A percentile compares a stretch with the other conserved stretches of the same genome.
Conservation (phyloP, 2,113 vertebrate species). For the Tinamus guttatus region DNA sequence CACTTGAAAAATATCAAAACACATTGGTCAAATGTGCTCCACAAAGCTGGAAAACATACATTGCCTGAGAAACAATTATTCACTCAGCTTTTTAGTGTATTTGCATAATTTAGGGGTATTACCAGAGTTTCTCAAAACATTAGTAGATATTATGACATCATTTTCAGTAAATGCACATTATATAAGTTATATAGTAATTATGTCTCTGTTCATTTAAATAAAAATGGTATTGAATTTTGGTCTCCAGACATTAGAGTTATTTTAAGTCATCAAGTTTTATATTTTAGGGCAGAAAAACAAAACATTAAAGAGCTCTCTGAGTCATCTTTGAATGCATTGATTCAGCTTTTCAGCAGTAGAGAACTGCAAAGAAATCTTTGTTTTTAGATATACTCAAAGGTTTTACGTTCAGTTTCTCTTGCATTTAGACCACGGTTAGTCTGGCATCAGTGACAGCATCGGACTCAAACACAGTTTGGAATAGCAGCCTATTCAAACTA, state of each 20-base stretch:
- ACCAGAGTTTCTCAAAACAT: not conserved
- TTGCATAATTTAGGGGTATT: not conserved
- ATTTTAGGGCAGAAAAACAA: not conserved
- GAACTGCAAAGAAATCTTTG: not conserved
- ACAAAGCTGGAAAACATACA: not conserved
- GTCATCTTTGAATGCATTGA: not conserved
- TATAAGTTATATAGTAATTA: not conserved
- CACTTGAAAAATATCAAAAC: not conserved
- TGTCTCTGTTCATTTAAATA: not conserved
- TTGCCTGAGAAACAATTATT: not conserved
- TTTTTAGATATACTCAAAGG: not conserved
- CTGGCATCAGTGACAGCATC: not conserved
- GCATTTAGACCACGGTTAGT: not conserved
- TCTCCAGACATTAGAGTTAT: not conserved
- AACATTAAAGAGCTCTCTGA: not conserved
- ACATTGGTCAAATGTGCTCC: not conserved
- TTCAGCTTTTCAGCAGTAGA: not conserved
- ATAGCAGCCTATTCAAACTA: not conserved
- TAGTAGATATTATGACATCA: not conserved
- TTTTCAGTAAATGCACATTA: not conserved
- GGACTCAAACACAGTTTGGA: not conserved
- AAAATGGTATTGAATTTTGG: not conserved
- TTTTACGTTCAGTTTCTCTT: not conserved
- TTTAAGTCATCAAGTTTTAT: not conserved
- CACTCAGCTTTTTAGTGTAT: not conserved